Conservation (phyloP, 2,797 vertebrate species). For the Hyperoplus lanceolatus region DNA sequence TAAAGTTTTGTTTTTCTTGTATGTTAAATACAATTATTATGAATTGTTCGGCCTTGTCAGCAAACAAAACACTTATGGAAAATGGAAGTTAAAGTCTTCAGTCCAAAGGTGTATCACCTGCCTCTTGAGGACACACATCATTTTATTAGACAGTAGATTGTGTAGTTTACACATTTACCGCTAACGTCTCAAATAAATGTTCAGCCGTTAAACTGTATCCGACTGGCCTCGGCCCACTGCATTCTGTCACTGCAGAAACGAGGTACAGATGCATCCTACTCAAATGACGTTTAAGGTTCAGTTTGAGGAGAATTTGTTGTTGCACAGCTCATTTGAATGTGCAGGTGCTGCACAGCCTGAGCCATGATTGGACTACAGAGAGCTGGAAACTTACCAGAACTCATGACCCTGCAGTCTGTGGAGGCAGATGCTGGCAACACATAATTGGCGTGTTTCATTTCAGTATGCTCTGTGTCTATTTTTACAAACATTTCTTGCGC, state of each 20-base stretch:
- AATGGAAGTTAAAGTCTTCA: not conserved
- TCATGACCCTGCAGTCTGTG: constrained; percentile 46
- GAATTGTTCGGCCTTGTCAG: not conserved
- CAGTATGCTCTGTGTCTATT: constrained; percentile 33
- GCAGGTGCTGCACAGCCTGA: constrained; percentile 28
- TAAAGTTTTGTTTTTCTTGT: not conserved
- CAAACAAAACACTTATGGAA: not conserved
- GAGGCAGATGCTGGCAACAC: constrained; percentile 44
- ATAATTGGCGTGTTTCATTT: constrained; percentile 42
- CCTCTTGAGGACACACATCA: not conserved
- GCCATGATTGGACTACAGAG: constrained; percentile 41
- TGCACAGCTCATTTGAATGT: constrained; percentile 46
- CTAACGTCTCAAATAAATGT: not conserved
- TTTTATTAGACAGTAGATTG: constrained; percentile 11
- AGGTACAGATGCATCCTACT: not conserved
- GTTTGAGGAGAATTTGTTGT: not conserved
- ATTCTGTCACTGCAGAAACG: constrained; percentile 1
- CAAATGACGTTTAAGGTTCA: constrained; percentile 26
- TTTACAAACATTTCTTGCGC: constrained; percentile 12
- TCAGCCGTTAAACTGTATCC: not conserved
- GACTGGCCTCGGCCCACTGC: constrained; percentile 8
- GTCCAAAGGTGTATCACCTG: constrained; percentile 5
- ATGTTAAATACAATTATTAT: not conserved
- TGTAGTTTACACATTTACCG: constrained; percentile 3
- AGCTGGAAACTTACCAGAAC: constrained; percentile 39